These are phyloP conservation scores for Prietella phreatophila DNA, from an alignment of 2,113 vertebrate genomes.

Conservation along the genomic window DNA sequence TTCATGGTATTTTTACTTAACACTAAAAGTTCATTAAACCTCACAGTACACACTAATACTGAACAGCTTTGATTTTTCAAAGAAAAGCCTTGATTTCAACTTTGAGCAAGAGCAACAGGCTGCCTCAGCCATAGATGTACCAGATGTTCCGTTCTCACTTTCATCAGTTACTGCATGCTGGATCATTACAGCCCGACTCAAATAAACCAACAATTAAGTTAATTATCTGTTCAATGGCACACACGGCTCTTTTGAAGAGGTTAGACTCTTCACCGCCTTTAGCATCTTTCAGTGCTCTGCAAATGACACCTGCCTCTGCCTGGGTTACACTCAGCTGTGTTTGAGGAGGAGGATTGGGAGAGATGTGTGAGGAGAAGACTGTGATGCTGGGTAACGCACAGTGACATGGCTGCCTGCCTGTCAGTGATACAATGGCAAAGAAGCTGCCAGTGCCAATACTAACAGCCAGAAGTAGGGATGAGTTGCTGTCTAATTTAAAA, in stretches of 20 bases:
- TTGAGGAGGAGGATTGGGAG: conserved; percentile 11
- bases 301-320: conserved; percentile 51
- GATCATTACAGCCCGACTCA: conserved; percentile 6
- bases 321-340: conserved; percentile 35
- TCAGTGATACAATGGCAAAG: conserved; percentile 65
- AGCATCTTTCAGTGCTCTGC: conserved; percentile 50
- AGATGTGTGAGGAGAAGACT: conserved; percentile 13
- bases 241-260: conserved; percentile 12
- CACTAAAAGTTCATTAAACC: conserved; percentile 51
- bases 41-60: conserved; percentile 31
- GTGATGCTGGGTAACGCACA: conserved; percentile 36
- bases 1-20: conserved; percentile 43
- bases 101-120: conserved; percentile 7
- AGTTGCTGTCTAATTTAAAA: conserved; percentile 68
- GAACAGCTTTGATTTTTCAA: conserved; percentile 10
- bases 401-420: conserved; percentile 66
- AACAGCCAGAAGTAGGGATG: conserved; percentile 62
- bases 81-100: conserved; percentile 31
- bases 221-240: conserved; percentile 35
- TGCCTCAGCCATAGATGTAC: conserved; percentile 11
- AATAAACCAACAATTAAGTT: conserved; percentile 39
- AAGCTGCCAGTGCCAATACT: conserved; percentile 70
- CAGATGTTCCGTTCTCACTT: conserved; percentile 37
- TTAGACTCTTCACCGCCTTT: conserved; percentile 37
- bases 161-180: conserved; percentile 15